Evolutionary conservation across 2,888 invertebrate genomes (phyloP).

Genomic region (Caenorhabditis macrosperma): DNA sequence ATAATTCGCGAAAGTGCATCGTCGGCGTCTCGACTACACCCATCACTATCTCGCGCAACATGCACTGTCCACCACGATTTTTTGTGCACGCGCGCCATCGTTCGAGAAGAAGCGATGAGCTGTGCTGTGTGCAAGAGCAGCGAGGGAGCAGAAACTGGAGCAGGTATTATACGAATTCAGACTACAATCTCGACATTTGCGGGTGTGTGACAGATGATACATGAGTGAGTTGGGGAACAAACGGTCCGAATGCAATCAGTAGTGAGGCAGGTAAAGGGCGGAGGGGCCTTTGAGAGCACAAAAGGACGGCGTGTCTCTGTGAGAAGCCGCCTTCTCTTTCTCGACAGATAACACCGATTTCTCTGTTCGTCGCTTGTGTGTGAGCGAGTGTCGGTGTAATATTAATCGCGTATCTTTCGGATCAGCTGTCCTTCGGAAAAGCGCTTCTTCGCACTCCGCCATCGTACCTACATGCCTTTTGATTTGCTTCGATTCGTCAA

Average conservation of each 20-base stretch:
- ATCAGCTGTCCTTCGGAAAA: constrained; percentile 6
- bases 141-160: not conserved
- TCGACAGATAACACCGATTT: not conserved
- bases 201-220: too few species aligned
- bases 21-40: constrained; percentile 20
- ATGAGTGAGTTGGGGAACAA: too few species aligned
- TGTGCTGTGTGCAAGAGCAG: constrained; percentile 3
- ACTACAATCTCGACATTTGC: too few species aligned
- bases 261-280: not conserved
- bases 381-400: too few species aligned
- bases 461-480: not conserved
- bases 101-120: constrained; percentile 6
- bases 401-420: constrained; percentile 13
- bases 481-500: not conserved
- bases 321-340: not conserved
- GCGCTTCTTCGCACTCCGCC: not conserved
- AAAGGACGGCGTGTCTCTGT: too few species aligned
- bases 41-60: constrained; percentile 33
- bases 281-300: not conserved
- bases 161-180: too few species aligned
- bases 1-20: constrained; percentile 50
- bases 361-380: not conserved
- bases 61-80: constrained; percentile 60
- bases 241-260: not conserved
- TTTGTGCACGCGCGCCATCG: constrained; percentile 56